Evolutionary conservation across 2,888 invertebrate genomes (phyloP).

Genomic region (Steinernema carpocapsae): DNA sequence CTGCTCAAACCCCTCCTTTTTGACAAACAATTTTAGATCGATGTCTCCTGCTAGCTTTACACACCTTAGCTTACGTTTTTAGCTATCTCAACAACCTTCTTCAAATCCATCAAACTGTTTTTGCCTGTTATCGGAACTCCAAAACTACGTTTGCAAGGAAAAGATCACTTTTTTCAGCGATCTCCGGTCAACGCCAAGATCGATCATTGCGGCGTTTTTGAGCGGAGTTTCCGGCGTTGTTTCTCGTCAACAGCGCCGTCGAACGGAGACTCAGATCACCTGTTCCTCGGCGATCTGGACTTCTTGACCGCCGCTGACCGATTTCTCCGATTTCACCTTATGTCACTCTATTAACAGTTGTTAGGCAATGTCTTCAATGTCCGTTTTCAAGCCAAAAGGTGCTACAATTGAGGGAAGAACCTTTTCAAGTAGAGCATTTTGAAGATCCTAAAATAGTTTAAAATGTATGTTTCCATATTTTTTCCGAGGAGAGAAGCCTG

Average conservation of each 20-base stretch:
- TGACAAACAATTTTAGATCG: no score
- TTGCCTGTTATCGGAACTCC: no score
- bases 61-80: no score
- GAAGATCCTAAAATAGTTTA: no score
- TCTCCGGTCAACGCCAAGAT: constrained; percentile 11
- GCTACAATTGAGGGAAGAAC: neutral
- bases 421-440: no score
- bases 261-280: constrained; percentile 10
- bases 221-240: constrained; percentile 10
- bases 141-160: no score
- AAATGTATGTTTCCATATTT: no score
- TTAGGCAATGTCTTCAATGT: neutral
- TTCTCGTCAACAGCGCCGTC: neutral
- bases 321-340: constrained; percentile 13
- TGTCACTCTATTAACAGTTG: constrained; percentile 5
- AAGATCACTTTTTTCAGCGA: neutral
- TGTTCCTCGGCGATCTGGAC: neutral
- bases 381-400: neutral
- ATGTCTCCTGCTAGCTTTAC: no score
- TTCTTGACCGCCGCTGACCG: constrained; percentile 33
- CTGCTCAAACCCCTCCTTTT: no score
- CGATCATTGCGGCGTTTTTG: constrained; percentile 7
- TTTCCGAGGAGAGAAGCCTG: no score
- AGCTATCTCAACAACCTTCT: no score
- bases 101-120: no score